These are phyloP conservation scores for Doris montereyensis DNA, from an alignment of 2,888 invertebrate genomes.

Conservation along the genomic window DNA sequence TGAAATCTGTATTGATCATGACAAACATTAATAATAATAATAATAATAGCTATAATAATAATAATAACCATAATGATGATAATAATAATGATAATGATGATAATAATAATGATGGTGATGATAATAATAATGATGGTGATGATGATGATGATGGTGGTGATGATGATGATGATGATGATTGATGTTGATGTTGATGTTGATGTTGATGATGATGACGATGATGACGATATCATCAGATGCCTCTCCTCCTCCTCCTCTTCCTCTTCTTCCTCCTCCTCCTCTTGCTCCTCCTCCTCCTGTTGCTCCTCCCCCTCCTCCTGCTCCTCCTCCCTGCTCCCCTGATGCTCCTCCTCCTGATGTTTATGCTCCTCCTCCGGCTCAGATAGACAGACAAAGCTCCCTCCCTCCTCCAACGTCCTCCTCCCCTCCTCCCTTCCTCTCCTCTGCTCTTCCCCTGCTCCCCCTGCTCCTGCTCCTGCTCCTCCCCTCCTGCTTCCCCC, in stretches of 20 bases:
- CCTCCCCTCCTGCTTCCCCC: neutral
- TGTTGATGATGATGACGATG: conserved; percentile 26
- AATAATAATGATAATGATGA: neutral
- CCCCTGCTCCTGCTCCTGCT: neutral
- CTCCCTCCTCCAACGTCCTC: neutral
- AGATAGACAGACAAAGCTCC: too few relatives aligned
- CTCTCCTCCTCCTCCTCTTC: neutral
- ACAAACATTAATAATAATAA: neutral
- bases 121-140: conserved; percentile 9
- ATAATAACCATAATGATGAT: conserved; percentile 8
- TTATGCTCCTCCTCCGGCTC: neutral
- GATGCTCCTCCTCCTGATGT: neutral
- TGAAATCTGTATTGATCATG: too few relatives aligned
- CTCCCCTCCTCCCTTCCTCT: neutral
- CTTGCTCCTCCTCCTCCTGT: neutral
- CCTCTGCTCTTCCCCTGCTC: neutral
- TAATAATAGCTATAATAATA: neutral
- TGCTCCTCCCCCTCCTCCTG: neutral
- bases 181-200: neutral
- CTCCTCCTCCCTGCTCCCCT: neutral
- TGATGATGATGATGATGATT: conserved; percentile 20
- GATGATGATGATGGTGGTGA: conserved; percentile 4
- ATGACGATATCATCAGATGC: too few relatives aligned
- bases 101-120: conserved; percentile 14
- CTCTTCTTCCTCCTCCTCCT: neutral